These are phyloP conservation scores for Eunapius fragilis DNA, from an alignment of 37 sponge, comb jelly and placozoan species.

Conservation along the genomic window DNA sequence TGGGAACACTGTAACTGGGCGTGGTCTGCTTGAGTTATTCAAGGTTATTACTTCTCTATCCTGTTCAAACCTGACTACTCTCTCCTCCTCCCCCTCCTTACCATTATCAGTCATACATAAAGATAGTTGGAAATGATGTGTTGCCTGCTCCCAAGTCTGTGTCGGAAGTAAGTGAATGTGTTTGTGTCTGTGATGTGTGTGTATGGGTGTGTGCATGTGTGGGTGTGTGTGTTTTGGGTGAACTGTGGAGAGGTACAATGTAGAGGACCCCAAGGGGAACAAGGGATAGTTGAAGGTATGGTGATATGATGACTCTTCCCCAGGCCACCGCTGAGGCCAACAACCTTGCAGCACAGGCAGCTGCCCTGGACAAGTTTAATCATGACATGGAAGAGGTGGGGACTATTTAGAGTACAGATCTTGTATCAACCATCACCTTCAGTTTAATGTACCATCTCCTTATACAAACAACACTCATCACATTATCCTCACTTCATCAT, in stretches of 20 bases:
- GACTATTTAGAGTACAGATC: too few relatives aligned
- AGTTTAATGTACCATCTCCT: too few relatives aligned
- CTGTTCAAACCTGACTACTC: neutral
- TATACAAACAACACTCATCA: too few relatives aligned
- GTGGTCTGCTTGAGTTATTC: constrained; percentile 85
- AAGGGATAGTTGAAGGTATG: too few relatives aligned
- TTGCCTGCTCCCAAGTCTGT: constrained; percentile 95
- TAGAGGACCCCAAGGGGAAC: neutral
- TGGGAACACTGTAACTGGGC: constrained; percentile 82
- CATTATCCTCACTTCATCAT: neutral
- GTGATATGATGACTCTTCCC: constrained; percentile 1
- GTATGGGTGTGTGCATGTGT: neutral
- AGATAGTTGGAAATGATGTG: constrained; percentile 87
- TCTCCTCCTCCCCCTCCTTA: neutral
- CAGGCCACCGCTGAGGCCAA: constrained; percentile 98
- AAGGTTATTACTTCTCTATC: too few relatives aligned
- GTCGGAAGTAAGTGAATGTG: constrained; percentile 67
- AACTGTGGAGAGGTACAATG: too few relatives aligned
- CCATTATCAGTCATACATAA: constrained; percentile 81
- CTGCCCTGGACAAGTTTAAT: constrained; percentile 81
- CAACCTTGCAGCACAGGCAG: constrained; percentile 86
- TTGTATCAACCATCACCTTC: too few relatives aligned
- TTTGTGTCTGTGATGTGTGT: neutral
- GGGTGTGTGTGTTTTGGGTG: neutral
- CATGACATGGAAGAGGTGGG: constrained; percentile 91